These are phyloP conservation scores for Condylura cristata DNA, from an alignment of 2,113 vertebrate species.

Conservation along the genomic window DNA sequence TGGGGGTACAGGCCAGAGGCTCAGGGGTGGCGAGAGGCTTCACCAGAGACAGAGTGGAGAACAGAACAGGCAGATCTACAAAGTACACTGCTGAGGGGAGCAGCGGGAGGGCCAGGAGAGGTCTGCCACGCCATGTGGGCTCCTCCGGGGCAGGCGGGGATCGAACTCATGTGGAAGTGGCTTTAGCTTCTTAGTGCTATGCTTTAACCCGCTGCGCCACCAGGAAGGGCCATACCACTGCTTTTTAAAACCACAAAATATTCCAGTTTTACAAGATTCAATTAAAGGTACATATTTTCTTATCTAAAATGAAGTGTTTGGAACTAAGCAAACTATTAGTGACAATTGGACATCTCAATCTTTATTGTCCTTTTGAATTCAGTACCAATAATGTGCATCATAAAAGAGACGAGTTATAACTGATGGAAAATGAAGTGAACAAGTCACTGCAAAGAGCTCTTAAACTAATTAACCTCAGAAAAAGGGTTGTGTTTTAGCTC, in stretches of 20 bases:
- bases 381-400: neutral
- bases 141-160: too few species aligned
- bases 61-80: too few species aligned
- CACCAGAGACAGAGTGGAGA: too few species aligned
- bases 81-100: too few species aligned
- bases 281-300: conserved; percentile 42
- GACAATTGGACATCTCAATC: conserved; percentile 31
- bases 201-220: too few species aligned
- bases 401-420: conserved; percentile 1
- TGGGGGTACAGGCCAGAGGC: too few species aligned
- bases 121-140: too few species aligned
- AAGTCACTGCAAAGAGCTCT: conserved; percentile 28
- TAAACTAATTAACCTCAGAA: conserved; percentile 47
- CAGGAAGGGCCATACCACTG: too few species aligned
- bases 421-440: neutral
- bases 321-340: conserved; percentile 13
- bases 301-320: conserved; percentile 19
- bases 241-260: neutral
- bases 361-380: conserved; percentile 40
- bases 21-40: too few species aligned
- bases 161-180: too few species aligned
- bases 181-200: too few species aligned
- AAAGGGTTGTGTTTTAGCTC: neutral
- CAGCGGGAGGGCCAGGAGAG: too few species aligned
- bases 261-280: neutral